Base-by-base conservation (phyloP, 2,888 invertebrate species). In the Salticus scenicus region DNA sequence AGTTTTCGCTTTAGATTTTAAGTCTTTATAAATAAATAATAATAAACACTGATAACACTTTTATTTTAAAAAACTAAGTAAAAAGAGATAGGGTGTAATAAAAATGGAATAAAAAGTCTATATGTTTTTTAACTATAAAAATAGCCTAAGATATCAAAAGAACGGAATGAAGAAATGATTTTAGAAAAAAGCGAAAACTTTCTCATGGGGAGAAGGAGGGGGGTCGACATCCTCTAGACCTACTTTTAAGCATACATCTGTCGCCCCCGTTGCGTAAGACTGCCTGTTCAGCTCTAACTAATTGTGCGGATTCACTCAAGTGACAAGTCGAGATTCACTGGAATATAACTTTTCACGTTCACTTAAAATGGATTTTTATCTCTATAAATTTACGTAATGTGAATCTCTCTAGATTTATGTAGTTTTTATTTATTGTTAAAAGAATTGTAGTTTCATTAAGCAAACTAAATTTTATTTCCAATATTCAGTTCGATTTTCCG, bases 161-260 rank as follows among this genome's bases (percentile, higher is more conserved):
- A 57, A 57, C 57, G 57, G 57, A 57, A 47, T 37, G 64, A 83
- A 72, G 82, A 71, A 71, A 83, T 75, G 57, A 64, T 64, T 69
- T 74, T 75, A 82, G 71, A 82, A 76, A n/a, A 76, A 27, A 75
- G 82, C 71, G 82, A 76, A 66, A 75, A 82, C 82, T 72, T 84
- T 84, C 83, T 72, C 83, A 84, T 77, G 73, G 83, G 72, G 69
- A 63, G 71, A 31, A 42, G 28, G 30, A 31, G 64, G 76, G 82
- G 83, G 77, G 77, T 83, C 83, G 82, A 82, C 71, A 84, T 84
- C 83, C 83, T 78, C 77, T 77, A 84, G 77, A 84, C 83, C 83
- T 84, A 84, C 83, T 77, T 84, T 72, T 67, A n/a, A 31, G 47
- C 27, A 37, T 72, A 77, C 83, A 84, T 84, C 83, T 84, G 83